Evolutionary conservation across 2,888 invertebrate genomes (phyloP).

Genomic region (Exephanes ischioxanthus): DNA sequence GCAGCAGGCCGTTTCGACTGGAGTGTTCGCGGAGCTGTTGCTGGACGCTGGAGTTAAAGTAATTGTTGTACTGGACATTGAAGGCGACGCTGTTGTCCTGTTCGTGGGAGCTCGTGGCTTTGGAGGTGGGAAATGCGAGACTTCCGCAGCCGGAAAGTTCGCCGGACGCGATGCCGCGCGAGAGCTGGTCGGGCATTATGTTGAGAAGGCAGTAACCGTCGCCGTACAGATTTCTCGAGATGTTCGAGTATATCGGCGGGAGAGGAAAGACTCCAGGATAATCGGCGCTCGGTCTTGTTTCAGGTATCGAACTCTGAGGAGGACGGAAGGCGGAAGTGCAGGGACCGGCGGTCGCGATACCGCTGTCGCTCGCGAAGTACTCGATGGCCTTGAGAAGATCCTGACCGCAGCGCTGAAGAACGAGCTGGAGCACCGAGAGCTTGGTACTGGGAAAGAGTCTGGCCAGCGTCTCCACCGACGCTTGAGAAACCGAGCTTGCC

Average conservation of each 20-base stretch:
- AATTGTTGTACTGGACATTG: conserved; percentile 78
- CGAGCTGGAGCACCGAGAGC: conserved; percentile 94
- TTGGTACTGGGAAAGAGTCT: conserved; percentile 96
- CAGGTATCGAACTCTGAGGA: conserved; percentile 63
- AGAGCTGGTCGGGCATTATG: conserved; percentile 79
- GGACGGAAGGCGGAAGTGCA: conserved; percentile 73
- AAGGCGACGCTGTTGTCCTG: conserved; percentile 75
- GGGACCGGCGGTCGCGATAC: conserved; percentile 72
- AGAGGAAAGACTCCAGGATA: conserved; percentile 67
- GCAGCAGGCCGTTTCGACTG: conserved; percentile 68
- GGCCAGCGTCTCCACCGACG: conserved; percentile 93
- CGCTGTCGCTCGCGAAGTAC: conserved; percentile 87
- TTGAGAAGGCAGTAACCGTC: conserved; percentile 80
- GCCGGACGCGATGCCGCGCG: conserved; percentile 70
- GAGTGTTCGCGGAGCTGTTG: conserved; percentile 78
- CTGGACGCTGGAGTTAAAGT: conserved; percentile 75
- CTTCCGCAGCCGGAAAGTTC: conserved; percentile 54
- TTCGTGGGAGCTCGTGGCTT: conserved; percentile 66
- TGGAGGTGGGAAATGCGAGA: conserved; percentile 44
- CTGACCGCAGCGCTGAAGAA: conserved; percentile 96
- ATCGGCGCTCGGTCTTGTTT: conserved; percentile 64
- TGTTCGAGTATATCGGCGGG: conserved; percentile 77
- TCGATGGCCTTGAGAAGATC: conserved; percentile 96
- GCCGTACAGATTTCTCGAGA: conserved; percentile 77
- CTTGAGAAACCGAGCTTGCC: conserved; percentile 87